Evolutionary conservation across 2,113 vertebrate genomes (phyloP), one percentile per base, ranked within the genome.

Genomic region (Balaeniceps rex): DNA sequence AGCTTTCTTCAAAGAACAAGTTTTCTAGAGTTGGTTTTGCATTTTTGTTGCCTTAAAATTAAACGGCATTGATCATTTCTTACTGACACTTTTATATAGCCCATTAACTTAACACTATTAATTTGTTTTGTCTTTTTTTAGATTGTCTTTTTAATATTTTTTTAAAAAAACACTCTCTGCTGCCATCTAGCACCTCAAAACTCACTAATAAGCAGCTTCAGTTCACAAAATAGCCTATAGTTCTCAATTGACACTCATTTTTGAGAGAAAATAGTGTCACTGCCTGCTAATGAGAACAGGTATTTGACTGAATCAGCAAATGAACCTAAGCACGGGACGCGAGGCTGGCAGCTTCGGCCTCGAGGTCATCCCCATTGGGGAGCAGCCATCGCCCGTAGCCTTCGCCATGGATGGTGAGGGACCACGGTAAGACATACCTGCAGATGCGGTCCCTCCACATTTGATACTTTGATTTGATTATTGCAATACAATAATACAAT

Each of bases 141-240:
- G 15, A 47, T 66, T 36, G 22, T 57, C 29, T 42, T 88, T 46
- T 64, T 46, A 66, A 15, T 51, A 38, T 57, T 75, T 72, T 31
- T 42, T 47, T 31, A 4, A 78, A 60, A 24, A 47, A 36, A 63
- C 49, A 70, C 89, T 76, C 91, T 88, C 91, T 96, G 57, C 94
- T 96, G 96, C 89, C 95, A 95, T 89, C 96, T 95, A 96, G 93
- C 94, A 94, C 84, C 74, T 89, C 78, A 74, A 60, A 94, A 61
- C 44, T 88, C 83, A 42, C 3, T 34, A 64, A 12, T 87, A 36
- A 84, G 33, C 22, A 69, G 55, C 26, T 81, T 64, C 24, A 44
- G 33, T 66, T 90, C 24, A 28, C 61, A n/a, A 66, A 93, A 66
- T 8, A 86, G 6, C 19, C 31, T 54, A 1, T 12, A 14, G 18